Conservation (phyloP, 2,113 vertebrate species). For the Protomyctophum bolini region DNA sequence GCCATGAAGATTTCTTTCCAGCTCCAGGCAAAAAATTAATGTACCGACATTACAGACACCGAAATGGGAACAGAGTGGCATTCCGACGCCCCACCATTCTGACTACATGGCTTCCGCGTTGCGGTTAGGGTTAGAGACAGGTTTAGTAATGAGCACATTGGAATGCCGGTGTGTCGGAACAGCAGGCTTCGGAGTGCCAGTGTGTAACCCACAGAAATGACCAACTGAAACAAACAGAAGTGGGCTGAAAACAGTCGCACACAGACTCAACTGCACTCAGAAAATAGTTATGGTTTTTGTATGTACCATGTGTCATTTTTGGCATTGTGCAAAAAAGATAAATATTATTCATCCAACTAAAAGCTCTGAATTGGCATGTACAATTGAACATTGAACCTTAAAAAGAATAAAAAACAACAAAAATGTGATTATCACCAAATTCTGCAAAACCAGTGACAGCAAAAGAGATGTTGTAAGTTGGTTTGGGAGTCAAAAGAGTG, state of each 20-base stretch:
- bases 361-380: conserved; percentile 48
- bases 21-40: conserved; percentile 1
- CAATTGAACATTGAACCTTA: conserved; percentile 36
- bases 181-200: no score
- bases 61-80: not conserved
- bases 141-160: no score
- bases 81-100: no score
- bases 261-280: conserved; percentile 45
- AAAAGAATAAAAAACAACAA: conserved; percentile 6
- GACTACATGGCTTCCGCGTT: no score
- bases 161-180: no score
- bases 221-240: conserved; percentile 4
- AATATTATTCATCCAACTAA: conserved; percentile 26
- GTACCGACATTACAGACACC: conserved; percentile 3
- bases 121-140: no score
- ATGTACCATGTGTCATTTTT: conserved; percentile 66
- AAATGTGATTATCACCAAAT: not conserved
- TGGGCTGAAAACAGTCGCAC: conserved; percentile 35
- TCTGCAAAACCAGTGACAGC: conserved; percentile 40
- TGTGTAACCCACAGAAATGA: not conserved
- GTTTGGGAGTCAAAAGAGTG: conserved; percentile 36
- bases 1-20: not conserved
- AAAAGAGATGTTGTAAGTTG: conserved; percentile 17
- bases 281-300: conserved; percentile 40
- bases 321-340: conserved; percentile 71